A percentile compares a stretch with the other conserved stretches of the same genome.
Evolutionary conservation across 2,797 vertebrate genomes (phyloP).

Genomic region (Anableps anableps): DNA sequence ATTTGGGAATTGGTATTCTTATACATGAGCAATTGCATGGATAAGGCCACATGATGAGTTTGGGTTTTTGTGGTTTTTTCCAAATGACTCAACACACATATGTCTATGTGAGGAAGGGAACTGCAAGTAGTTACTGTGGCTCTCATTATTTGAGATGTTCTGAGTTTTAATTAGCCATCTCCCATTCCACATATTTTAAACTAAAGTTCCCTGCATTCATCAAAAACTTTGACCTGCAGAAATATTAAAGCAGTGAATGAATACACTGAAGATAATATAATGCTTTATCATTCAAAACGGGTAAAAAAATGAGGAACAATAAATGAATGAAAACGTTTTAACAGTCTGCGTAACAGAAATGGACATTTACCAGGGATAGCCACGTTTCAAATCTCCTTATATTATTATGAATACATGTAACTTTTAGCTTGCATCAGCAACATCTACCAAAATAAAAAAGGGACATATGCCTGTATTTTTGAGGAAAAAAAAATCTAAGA

Average conservation of each 20-base stretch:
- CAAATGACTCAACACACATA: slow-evolving; percentile 15
- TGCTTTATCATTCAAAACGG: not conserved
- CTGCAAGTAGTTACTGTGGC: slow-evolving; percentile 11
- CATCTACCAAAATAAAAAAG: not conserved
- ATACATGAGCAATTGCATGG: slow-evolving; percentile 28
- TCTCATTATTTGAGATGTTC: not conserved
- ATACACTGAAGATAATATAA: not conserved
- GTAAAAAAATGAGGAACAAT: not conserved
- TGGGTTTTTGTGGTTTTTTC: slow-evolving; percentile 7
- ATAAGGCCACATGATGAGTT: slow-evolving; percentile 2
- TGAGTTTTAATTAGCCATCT: not conserved
- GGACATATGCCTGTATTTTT: not conserved
- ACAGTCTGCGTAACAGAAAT: not conserved
- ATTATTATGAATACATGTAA: not conserved
- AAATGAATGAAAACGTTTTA: not conserved
- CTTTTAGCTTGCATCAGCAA: not conserved
- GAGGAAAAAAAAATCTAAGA: not conserved
- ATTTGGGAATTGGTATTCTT: slow-evolving; percentile 13
- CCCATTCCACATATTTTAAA: not conserved
- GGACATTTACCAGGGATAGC: not conserved
- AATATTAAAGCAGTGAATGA: not conserved
- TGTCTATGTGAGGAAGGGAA: slow-evolving; percentile 21
- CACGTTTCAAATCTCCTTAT: not conserved
- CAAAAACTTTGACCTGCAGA: not conserved
- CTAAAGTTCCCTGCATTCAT: not conserved